Conservation (phyloP, 2,888 invertebrate species). For the Odontomyia ornata region DNA sequence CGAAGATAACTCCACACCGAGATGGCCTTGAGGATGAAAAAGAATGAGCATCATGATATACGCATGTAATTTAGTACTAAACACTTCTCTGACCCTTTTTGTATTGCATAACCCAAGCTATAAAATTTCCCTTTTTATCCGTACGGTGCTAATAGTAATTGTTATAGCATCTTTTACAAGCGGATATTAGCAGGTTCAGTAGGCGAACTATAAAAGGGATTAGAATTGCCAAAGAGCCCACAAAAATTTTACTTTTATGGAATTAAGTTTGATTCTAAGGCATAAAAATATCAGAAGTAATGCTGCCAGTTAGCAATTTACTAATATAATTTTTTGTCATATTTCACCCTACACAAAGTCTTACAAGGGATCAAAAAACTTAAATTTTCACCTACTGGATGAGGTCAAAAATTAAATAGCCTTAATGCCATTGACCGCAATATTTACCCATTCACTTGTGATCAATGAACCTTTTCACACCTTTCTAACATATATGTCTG, state of each 20-base stretch:
- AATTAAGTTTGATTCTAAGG: too few relatives aligned
- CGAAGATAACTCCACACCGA: neutral
- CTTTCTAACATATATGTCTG: slow-evolving; percentile 10
- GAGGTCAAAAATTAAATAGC: slow-evolving; percentile 28
- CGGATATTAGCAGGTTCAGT: too few relatives aligned
- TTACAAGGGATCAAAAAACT: too few relatives aligned
- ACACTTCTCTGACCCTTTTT: slow-evolving; percentile 22
- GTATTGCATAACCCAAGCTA: slow-evolving; percentile 12
- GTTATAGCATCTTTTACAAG: neutral
- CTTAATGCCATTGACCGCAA: slow-evolving; percentile 8
- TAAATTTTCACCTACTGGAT: neutral
- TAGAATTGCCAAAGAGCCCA: too few relatives aligned
- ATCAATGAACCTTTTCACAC: slow-evolving; percentile 34
- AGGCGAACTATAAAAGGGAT: too few relatives aligned
- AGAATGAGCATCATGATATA: neutral
- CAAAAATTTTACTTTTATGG: too few relatives aligned
- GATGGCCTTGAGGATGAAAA: neutral
- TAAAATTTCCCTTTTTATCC: slow-evolving; percentile 34
- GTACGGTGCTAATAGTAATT: slow-evolving; percentile 6
- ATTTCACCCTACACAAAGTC: too few relatives aligned
- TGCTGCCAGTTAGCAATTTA: too few relatives aligned
- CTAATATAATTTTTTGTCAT: too few relatives aligned
- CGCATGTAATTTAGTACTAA: slow-evolving; percentile 12
- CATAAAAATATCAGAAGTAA: too few relatives aligned
- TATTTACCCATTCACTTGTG: slow-evolving; percentile 17